A percentile compares a stretch with the other conserved stretches of the same genome.
Evolutionary conservation across 2,888 invertebrate genomes (phyloP).

Genomic region (Cephus rjabovi): DNA sequence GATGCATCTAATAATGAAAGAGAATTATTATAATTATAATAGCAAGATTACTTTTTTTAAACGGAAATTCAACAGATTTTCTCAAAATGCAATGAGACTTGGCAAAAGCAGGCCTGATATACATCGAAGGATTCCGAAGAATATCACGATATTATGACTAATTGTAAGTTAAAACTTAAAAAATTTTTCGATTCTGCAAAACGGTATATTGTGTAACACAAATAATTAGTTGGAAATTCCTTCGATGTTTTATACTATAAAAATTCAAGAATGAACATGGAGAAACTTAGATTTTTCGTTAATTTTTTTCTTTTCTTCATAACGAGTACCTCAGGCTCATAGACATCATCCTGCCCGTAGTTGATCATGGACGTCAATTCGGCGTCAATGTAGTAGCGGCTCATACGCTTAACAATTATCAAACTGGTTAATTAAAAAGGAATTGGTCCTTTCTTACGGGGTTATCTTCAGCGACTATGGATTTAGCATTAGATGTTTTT

Average conservation of each 20-base stretch:
- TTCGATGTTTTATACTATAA: not conserved
- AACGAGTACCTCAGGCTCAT: constrained; percentile 61
- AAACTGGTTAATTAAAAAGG: constrained; percentile 5
- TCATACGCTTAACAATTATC: constrained; percentile 75
- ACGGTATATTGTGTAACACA: not conserved
- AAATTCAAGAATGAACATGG: not conserved
- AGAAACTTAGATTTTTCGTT: constrained; percentile 17
- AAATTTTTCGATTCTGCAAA: not conserved
- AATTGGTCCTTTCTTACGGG: not conserved
- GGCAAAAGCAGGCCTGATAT: not conserved
- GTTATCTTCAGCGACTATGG: not conserved
- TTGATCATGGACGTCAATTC: constrained; percentile 83
- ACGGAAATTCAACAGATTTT: constrained; percentile 7
- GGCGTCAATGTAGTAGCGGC: constrained; percentile 85
- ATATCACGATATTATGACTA: not conserved
- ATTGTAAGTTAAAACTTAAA: not conserved
- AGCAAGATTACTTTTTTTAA: not conserved
- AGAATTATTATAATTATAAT: constrained; percentile 3
- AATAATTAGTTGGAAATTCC: not conserved
- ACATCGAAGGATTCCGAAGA: not conserved
- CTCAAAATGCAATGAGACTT: not conserved
- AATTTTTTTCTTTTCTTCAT: not conserved
- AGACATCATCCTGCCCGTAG: constrained; percentile 71
- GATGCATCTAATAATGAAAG: constrained; percentile 7
- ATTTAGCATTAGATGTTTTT: not conserved